Evolutionary conservation across 2,797 vertebrate genomes (phyloP), one percentile per base, ranked within the genome.

Genomic region (Gastrophryne carolinensis): DNA sequence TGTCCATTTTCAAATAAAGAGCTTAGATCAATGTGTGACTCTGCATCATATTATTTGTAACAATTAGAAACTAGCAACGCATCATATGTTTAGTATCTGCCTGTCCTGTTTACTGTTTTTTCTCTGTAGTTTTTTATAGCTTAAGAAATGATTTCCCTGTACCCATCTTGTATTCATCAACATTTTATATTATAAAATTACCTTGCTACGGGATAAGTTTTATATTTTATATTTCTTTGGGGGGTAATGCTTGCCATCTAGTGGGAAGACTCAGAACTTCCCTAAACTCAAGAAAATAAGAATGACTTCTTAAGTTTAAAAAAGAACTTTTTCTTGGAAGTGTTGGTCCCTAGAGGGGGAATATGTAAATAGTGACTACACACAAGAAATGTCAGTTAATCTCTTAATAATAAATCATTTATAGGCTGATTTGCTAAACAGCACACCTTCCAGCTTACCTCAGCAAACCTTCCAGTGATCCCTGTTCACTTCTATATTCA

Each of bases 221-320:
- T 37, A 37, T 13, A 21, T 5, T 56, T 26, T 52, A 37, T 37
- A 62, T 41, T 27, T 8, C 61, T 37, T 67, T 41, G 44, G 53
- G 54, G 32, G 47, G 41, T 17, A 26, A 29, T 44, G 73, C 32
- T 61, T 69, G 65, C 66, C 73, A 76, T 76, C 65, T 76, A 76
- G 66, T 76, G 56, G 73, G 29, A 23, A 65, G 62, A 68, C 13
- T 27, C n/a, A 11, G 30, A 61, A 68, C 47, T 69, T 15, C 47
- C 6, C 4, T 37, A 27, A 21, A 65, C 34, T n/a, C 35, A 10
- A 52, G 1, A 57, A 19, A 2, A 11, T 11, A 26, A 53, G n/a
- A 17, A n/a, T 2, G 2, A 34, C 47, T 24, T n/a, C 30, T 10
- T 4, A n/a, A 41, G 13, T 5, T 5, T 15, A 12, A 8, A 34